Conservation (phyloP, 2,888 invertebrate species). For the Tiliacea aurago region DNA sequence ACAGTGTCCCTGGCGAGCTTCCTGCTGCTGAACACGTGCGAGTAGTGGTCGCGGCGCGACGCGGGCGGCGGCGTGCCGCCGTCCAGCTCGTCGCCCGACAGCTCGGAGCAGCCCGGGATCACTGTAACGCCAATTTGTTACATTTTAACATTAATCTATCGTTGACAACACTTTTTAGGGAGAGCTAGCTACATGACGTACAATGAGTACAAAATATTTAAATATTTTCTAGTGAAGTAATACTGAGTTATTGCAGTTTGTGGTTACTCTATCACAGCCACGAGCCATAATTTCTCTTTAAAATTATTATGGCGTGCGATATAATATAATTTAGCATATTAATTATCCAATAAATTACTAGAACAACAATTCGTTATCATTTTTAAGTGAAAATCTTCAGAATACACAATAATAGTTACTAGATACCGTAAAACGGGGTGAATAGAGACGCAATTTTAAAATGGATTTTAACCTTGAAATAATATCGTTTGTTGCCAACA, state of each 20-base stretch:
- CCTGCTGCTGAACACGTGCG: conserved; percentile 81
- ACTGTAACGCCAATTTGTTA: conserved; percentile 83
- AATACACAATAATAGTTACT: too few relatives aligned
- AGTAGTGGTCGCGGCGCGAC: conserved; percentile 78
- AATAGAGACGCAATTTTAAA: too few relatives aligned
- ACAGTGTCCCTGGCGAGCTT: conserved; percentile 64
- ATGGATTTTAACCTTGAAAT: too few relatives aligned
- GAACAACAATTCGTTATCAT: too few relatives aligned
- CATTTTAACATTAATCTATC: conserved; percentile 12
- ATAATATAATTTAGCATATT: too few relatives aligned
- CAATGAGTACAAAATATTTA: background rate
- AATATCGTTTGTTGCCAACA: too few relatives aligned
- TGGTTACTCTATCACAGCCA: background rate
- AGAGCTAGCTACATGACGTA: background rate
- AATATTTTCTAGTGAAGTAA: background rate
- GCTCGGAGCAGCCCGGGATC: conserved; percentile 95
- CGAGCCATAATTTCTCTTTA: too few relatives aligned
- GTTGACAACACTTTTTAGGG: conserved; percentile 3
- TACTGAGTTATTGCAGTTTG: background rate
- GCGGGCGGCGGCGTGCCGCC: conserved; percentile 92
- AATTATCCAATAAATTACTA: too few relatives aligned
- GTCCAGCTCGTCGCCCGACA: conserved; percentile 91
- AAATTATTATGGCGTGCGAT: too few relatives aligned
- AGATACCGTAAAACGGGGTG: too few relatives aligned
- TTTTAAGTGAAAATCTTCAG: too few relatives aligned